A percentile compares a stretch with the other conserved stretches of the same genome.
phyloP scores from a whole-genome alignment of 2,113 vertebrate genomes.

The Varanus salvator region DNA sequence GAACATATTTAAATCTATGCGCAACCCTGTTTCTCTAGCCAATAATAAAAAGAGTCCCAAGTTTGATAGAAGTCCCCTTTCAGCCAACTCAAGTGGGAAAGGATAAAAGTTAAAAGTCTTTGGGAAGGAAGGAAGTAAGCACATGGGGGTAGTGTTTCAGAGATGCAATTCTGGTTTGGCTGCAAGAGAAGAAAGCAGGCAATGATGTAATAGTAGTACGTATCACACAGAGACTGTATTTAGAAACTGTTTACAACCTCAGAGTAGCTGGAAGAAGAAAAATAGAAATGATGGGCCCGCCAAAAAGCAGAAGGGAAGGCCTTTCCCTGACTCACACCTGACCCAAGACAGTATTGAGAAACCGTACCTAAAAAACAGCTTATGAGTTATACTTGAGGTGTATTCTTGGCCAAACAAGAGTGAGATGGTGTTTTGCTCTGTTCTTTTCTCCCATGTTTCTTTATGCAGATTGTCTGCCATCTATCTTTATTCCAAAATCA shows the following conservation, averaged over 20 bases:
- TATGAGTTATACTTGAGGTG: too few relatives aligned
- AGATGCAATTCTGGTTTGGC: background rate
- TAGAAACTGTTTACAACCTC: background rate
- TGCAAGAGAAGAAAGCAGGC: background rate
- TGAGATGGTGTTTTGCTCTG: too few relatives aligned
- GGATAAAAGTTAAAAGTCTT: background rate
- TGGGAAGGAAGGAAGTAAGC: background rate
- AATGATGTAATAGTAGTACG: background rate
- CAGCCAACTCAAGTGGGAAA: too few relatives aligned
- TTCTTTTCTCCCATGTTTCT: too few relatives aligned
- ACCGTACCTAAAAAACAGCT: background rate
- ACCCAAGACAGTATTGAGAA: background rate
- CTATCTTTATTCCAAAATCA: background rate
- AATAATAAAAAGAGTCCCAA: too few relatives aligned
- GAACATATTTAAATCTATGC: too few relatives aligned
- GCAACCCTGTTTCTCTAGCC: too few relatives aligned
- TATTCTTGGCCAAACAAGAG: too few relatives aligned
- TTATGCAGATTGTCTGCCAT: background rate
- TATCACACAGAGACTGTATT: background rate
- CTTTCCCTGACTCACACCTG: too few relatives aligned
- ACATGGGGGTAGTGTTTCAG: background rate
- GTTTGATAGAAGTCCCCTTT: background rate
- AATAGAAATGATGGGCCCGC: background rate
- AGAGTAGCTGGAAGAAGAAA: background rate
- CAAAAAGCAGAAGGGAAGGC: background rate